Base-by-base conservation (phyloP, 2,113 vertebrate species). In the Lophotis ruficrista region DNA sequence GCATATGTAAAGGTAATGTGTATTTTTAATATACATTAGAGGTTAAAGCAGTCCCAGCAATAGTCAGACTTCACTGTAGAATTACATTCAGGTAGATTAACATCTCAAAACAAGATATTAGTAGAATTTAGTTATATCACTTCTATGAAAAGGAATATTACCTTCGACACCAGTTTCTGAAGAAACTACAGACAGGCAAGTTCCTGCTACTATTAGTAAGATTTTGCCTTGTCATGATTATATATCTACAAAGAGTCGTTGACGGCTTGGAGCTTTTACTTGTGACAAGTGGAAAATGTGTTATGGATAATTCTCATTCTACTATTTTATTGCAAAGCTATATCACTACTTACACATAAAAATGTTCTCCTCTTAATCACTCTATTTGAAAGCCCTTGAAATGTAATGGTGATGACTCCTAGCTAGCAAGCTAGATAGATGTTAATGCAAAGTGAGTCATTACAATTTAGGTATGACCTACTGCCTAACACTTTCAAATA, bases 391-490 rank as follows among this genome's bases (percentile, higher is more conserved):
- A 94, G 87, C 88, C 50, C 85, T 96, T 88, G 68, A 95, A 94
- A 88, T 45, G 54, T 94, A 90, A 93, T 48, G 57, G 54, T 56
- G 90, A 94, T 95, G 79, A 66, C 35, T 90, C 47, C 27, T 58
- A 88, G 72, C 92, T 80, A 94, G 41, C 24, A 73, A 82, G 66
- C 20, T 66, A 66, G 89, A 87, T 90, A 57, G 64, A 93, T 81
- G 60, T 33, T 93, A 94, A 95, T 92, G 85, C 54, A 86, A 89
- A 97, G 75, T 77, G 57, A 92, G 76, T 81, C 79, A 93, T 93
- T 96, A 71, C 80, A 86, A 87, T 92, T 95, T 91, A 86, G 83
- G 43, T 93, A 81, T 89, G 86, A 96, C 94, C 90, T 89, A 92
- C 43, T 83, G 86, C 68, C 76, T 94, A 75, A 83, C 56, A 86